Evolutionary conservation across 2,888 invertebrate genomes (phyloP), one percentile per base, ranked within the genome.

Genomic region (Zaprionus bogoriensis): DNA sequence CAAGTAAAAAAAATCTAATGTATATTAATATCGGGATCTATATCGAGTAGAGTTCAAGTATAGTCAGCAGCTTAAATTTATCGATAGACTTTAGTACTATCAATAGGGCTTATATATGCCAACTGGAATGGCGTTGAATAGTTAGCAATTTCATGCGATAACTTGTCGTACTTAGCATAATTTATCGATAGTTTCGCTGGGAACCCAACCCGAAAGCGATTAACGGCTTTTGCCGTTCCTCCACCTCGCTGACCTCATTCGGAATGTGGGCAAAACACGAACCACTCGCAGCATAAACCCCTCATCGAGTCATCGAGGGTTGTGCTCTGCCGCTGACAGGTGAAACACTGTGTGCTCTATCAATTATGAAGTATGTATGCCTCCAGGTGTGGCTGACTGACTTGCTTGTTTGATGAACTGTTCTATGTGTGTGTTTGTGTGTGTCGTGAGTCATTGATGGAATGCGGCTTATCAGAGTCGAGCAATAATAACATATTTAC

Each of bases 361-460:
- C 39, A 55, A 25, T 41, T 47, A 48, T 23, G 17, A 64, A 27
- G 50, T 48, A 51, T 59, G 25, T n/a, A n/a, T n/a, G n/a, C n/a
- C n/a, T 17, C 32, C 39, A 48, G 69, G 66, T 61, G 66, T 68
- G 66, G 65, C 45, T 59, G 46, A 14, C 45, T 20, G 12, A 57
- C 22, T 36, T 27, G n/a, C n/a, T n/a, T n/a, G n/a, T n/a, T 17
- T 41, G 41, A 55, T 58, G 53, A 45, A 0, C 9, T 7, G n/a
- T 30, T 39, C 5, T 27, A 17, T 14, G 36, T 6, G 27, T n/a
- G 42, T 7, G 48, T 41, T 30, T 48, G 36, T 36, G 36, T 19
- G 2, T 38, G 9, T 5, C 9, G 20, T 71, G 71, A 68, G 57
- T 68, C 68, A 68, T 47, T 71, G 66, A 69, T 58, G 54, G 67